Evolutionary conservation across 2,797 vertebrate species (phyloP), one percentile per base, ranked within the genome.

Genomic region (Echiichthys vipera): DNA sequence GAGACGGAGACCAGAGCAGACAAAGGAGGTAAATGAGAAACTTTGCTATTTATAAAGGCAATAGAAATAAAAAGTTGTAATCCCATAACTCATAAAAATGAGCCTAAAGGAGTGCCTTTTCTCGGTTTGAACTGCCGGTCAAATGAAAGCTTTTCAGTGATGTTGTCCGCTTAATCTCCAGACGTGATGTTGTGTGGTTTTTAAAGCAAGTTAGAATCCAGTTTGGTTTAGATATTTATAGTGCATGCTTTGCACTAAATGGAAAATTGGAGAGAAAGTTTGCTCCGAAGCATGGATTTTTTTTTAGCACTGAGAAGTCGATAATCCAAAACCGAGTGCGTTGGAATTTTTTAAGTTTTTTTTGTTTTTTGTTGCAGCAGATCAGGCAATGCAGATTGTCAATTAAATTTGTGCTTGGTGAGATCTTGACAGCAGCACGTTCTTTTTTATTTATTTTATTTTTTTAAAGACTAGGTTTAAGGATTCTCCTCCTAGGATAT

Each of bases 321-420:
- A 86, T 89, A 86, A 83, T 84, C 83, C 71, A 77, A 80, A 89
- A 84, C 54, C 12, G n/a, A 61, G 56, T 30, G 80, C 40, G 62
- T 57, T 62, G 47, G 39, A 50, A n/a, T n/a, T n/a, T n/a, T n/a
- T n/a, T n/a, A n/a, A n/a, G n/a, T n/a, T n/a, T 65, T 62, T 50
- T 61, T 54, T 12, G 0, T 29, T 18, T 39, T 42, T 43, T 39
- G 69, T 65, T 64, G 40, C 32, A 71, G 67, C 10, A 36, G 54
- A 81, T 88, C 77, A 50, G 66, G 71, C 69, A 51, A 86, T 88
- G 87, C 75, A 92, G 90, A 91, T 90, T 84, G 77, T 93, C 85
- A 89, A 91, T 92, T 91, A 90, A 90, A 88, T 88, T 76, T 83
- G 66, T 88, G 81, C 89, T 89, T 77, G 89, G 80, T 84, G 62